phyloP scores from a whole-genome alignment of 2,113 vertebrate genomes.

The Genyomyrus donnyi region DNA sequence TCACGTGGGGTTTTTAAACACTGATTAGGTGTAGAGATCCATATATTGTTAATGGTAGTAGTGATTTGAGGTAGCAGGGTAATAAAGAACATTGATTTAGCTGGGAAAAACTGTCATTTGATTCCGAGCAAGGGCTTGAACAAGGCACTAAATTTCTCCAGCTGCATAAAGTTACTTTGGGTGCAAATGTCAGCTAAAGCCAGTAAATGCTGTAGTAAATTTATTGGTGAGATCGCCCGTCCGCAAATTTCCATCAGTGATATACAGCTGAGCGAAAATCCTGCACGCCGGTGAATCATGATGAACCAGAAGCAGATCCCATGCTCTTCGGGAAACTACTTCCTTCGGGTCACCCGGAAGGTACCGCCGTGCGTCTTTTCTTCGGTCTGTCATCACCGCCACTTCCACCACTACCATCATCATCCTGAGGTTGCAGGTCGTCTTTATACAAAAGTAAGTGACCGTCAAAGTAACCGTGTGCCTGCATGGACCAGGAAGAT shows the following conservation, averaged over 20 bases:
- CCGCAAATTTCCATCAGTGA: background rate
- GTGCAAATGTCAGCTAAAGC: background rate
- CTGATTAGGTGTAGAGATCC: background rate
- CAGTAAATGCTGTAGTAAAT: background rate
- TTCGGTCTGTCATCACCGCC: background rate
- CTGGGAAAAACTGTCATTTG: background rate
- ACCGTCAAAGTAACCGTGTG: background rate
- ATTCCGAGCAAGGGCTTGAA: background rate
- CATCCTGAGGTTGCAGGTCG: background rate
- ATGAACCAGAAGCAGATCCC: constrained; percentile 5
- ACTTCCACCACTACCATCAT: background rate
- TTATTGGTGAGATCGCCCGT: background rate
- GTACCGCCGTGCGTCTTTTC: background rate
- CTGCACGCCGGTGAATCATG: background rate
- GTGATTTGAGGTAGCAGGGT: background rate
- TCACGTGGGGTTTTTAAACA: background rate
- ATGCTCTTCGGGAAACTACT: background rate
- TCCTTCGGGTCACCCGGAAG: constrained; percentile 13
- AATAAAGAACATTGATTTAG: background rate
- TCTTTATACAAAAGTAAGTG: background rate
- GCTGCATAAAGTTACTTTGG: background rate
- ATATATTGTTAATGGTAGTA: background rate
- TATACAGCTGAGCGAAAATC: background rate
- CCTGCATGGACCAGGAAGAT: background rate
- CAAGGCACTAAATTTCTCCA: background rate